Conservation (phyloP, 2,888 invertebrate genomes). For the Ormyrus thymus region DNA sequence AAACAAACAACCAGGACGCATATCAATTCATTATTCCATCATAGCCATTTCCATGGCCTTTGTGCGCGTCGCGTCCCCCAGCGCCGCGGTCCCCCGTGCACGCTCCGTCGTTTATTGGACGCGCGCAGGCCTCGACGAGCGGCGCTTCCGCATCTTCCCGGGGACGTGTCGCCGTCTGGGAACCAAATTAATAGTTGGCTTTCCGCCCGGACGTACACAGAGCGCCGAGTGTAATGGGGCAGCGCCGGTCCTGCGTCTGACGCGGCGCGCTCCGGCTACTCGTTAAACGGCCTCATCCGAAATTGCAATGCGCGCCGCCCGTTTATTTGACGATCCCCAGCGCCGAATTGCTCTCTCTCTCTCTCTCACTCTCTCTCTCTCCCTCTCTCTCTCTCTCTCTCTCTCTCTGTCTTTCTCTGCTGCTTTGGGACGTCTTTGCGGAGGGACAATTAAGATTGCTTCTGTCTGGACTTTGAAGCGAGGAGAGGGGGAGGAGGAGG, state of each 20-base stretch:
- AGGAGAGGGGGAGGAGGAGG: slow-evolving; percentile 11
- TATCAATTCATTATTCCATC: slow-evolving; percentile 38
- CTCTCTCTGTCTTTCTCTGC: slow-evolving; percentile 36
- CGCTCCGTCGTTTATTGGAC: slow-evolving; percentile 5
- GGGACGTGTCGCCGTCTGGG: slow-evolving; percentile 64
- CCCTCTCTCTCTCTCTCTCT: slow-evolving; percentile 35
- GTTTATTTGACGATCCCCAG: slow-evolving; percentile 43
- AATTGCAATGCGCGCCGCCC: slow-evolving; percentile 46
- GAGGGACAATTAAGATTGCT: slow-evolving; percentile 45
- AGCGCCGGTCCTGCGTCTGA: slow-evolving; percentile 58
- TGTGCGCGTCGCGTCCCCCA: slow-evolving; percentile 12
- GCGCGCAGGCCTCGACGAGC: not conserved
- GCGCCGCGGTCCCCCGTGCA: not conserved
- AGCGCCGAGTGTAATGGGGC: slow-evolving; percentile 61
- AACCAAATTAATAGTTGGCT: slow-evolving; percentile 74
- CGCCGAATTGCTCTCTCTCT: too few species aligned
- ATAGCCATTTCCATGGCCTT: slow-evolving; percentile 15
- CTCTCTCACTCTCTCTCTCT: slow-evolving; percentile 1
- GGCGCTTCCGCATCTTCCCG: slow-evolving; percentile 27
- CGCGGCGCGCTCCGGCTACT: slow-evolving; percentile 52
- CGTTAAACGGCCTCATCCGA: slow-evolving; percentile 61
- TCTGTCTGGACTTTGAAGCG: slow-evolving; percentile 46
- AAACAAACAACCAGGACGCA: slow-evolving; percentile 14
- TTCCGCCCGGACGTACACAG: slow-evolving; percentile 61
- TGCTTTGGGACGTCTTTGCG: slow-evolving; percentile 36